A percentile compares a stretch with the other conserved stretches of the same genome.
Evolutionary conservation across 2,888 invertebrate species (phyloP).

Genomic region (Lordiphosa andalusiaca): DNA sequence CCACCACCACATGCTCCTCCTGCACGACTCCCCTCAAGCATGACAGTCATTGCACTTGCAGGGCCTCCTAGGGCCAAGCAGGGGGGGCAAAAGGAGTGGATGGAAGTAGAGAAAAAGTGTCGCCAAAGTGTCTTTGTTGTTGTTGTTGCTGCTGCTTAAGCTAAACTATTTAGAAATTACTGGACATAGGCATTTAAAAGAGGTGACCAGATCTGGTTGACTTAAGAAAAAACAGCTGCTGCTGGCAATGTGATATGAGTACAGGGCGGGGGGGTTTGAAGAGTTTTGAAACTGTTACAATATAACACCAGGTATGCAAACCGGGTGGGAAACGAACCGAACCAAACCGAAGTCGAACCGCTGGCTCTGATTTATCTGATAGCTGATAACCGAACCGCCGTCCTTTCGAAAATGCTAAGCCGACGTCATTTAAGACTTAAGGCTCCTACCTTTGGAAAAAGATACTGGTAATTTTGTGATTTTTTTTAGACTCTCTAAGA

Average conservation of each 20-base stretch:
- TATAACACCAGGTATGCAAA: no score
- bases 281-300: constrained; percentile 5
- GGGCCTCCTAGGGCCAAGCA: constrained; percentile 44
- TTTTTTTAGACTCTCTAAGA: no score
- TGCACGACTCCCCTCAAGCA: constrained; percentile 20
- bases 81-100: background rate
- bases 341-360: no score
- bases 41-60: constrained; percentile 68
- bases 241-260: constrained; percentile 13
- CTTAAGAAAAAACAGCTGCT: constrained; percentile 28
- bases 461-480: no score
- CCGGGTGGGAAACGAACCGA: no score
- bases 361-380: no score
- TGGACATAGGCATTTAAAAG: constrained; percentile 17
- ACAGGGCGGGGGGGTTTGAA: constrained; percentile 16
- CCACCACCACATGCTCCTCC: constrained; percentile 35
- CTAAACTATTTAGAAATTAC: constrained; percentile 45
- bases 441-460: no score
- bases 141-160: constrained; percentile 19
- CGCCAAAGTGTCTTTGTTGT: constrained; percentile 4
- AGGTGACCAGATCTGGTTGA: constrained; percentile 28
- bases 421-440: no score
- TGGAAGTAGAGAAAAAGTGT: background rate
- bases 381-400: no score
- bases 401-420: no score